Evolutionary conservation across 2,113 vertebrate genomes (phyloP), one percentile per base, ranked within the genome.

Genomic region (Dascyllus trimaculatus): DNA sequence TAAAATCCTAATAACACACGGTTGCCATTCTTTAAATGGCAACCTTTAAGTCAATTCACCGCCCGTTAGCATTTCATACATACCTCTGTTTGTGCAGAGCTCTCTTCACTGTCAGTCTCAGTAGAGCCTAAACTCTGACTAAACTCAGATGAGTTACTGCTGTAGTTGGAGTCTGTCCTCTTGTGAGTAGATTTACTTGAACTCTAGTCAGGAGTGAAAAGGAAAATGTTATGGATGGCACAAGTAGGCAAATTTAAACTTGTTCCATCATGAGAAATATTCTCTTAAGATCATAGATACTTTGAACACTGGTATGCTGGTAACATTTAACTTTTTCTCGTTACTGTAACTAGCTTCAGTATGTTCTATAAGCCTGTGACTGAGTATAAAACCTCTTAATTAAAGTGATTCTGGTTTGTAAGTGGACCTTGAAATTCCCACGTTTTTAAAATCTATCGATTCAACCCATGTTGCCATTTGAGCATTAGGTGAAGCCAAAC

Each of bases 131-230:
- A 96, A 82, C 94, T 96, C 54, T 94, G 96, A 75, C 95, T 96
- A 59, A 96, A 96, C 84, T 97, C 97, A 1, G 97, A 97, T 60
- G 96, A 96, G 81, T 95, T 96, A 88, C 95, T 97, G 85, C 96
- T 98, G 86, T 96, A 96, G 60, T 94, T 96, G 29, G 97, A 99
- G 86, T 98, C 97, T 0, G 93, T 96, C 81, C 96, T 95, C 85
- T 91, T 95, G 87, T 95, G 96, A 72, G 93, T 94, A 49, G 91
- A 93, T 84, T 96, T 97, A 49, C 92, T 91, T 77, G 95, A 88
- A 77, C 84, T 95, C 98, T 99, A 82, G 7, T 61, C 80, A 13
- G 9, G 63, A 18, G 53, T 15, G 26, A n/a, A 54, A 2, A 43
- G 21, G 21, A 60, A 49, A 56, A 58, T 10, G 1, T 60, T 9